These are phyloP conservation scores for Echiichthys vipera DNA, from an alignment of 2,797 vertebrate genomes.

Conservation along the genomic window DNA sequence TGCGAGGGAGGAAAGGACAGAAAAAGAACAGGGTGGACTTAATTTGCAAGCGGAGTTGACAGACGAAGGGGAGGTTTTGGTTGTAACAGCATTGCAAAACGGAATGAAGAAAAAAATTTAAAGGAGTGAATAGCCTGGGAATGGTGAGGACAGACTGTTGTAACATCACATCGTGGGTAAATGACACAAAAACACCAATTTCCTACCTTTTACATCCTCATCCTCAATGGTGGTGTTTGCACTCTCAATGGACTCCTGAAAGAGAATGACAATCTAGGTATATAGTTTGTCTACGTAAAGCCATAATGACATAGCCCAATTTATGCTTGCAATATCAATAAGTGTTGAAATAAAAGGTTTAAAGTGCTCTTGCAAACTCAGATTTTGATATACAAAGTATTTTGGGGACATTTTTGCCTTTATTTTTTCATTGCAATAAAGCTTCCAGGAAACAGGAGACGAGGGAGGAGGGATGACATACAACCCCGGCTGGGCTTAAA, in stretches of 20 bases:
- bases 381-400: background rate
- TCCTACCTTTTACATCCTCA: conserved; percentile 94
- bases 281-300: background rate
- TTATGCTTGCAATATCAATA: background rate
- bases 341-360: background rate
- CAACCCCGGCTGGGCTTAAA: background rate
- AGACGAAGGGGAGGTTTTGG: background rate
- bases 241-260: conserved; percentile 95
- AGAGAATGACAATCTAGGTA: conserved; percentile 30
- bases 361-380: background rate
- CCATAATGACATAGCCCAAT: background rate
- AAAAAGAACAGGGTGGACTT: conserved; percentile 27
- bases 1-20: conserved; percentile 12
- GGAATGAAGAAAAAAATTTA: conserved; percentile 19
- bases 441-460: background rate
- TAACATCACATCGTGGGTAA: background rate
- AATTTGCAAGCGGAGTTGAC: conserved; percentile 23
- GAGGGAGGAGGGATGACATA: background rate
- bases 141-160: background rate
- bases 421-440: background rate
- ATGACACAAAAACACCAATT: background rate
- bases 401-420: background rate
- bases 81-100: conserved; percentile 16
- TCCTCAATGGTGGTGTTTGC: conserved; percentile 97
- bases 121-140: background rate